These are phyloP conservation scores for Microctenopoma stevenorrisi DNA, from an alignment of 2,797 vertebrate species.

Conservation along the genomic window DNA sequence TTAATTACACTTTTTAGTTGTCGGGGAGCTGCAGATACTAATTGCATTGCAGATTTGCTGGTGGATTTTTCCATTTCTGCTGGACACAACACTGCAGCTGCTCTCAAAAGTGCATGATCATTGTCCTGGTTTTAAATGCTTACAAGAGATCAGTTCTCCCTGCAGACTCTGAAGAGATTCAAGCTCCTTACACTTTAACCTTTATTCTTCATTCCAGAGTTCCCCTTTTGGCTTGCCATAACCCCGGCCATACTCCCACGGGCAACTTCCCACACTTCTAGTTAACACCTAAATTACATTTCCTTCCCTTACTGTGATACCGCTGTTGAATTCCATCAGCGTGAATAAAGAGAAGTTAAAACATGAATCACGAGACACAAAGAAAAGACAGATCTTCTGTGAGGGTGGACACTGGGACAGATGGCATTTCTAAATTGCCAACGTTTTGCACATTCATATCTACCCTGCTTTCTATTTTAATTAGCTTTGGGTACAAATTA, in stretches of 20 bases:
- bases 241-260: conserved; percentile 34
- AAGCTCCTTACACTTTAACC: conserved; percentile 47
- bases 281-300: conserved; percentile 31
- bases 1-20: too few species aligned
- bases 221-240: conserved; percentile 32
- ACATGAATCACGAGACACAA: background rate
- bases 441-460: background rate
- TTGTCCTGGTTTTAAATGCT: conserved; percentile 42
- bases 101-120: too few species aligned
- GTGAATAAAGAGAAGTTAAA: conserved; percentile 34
- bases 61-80: too few species aligned
- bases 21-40: too few species aligned
- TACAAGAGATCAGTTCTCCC: conserved; percentile 54
- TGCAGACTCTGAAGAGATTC: conserved; percentile 32
- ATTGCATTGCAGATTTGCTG: too few species aligned
- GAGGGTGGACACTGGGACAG: too few species aligned
- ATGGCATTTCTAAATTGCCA: background rate
- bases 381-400: background rate
- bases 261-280: conserved; percentile 1
- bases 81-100: too few species aligned
- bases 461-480: too few species aligned
- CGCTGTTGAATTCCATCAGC: conserved; percentile 33
- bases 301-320: conserved; percentile 18
- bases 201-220: conserved; percentile 37
- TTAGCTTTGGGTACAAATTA: too few species aligned